Base-by-base conservation (phyloP, 64 coral and sea anemone species). In the Stylophora pistillata region DNA sequence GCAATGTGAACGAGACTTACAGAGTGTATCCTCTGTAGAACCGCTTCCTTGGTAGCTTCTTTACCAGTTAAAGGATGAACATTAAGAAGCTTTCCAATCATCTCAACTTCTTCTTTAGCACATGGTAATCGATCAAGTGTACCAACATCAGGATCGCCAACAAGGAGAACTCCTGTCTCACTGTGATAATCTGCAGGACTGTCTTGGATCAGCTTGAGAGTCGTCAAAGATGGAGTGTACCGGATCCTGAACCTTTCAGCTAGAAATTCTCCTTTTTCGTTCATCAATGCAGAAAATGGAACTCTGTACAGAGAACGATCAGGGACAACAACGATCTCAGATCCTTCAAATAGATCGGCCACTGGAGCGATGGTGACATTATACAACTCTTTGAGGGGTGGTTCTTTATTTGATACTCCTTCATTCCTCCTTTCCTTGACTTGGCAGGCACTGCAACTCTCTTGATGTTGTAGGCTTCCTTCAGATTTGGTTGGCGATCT, bases 111-210 rank as follows among this genome's bases (percentile, higher is more conserved):
- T 4, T 27, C 2, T 23, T 30, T 26, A 1, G 54, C 54, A 27
- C n/a, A 26, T 10, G n/a, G 27, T 16, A 81, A 16, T 5, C 53
- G 78, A 27, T 3, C 12, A 13, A 81, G 10, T 5, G 31, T 20
- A 15, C 78, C 78, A 81, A 81, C 78, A 21, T 15, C 25, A 81
- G 78, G 78, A 25, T 81, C 55, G 15, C 78, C 78, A 1, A 81
- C 26, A 28, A 81, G 21, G 1, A 81, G 23, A 26, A 59, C 78
- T 15, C 78, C 56, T 3, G 2, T 41, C 6, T 41, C 37, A 41
- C 37, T 41, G 37, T 41, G 37, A 41, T 41, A 41, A 41, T 41
- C 37, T 41, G 37, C 37, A 41, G 37, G 37, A 41, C 37, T 41
- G 37, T 41, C 37, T 41, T 41, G 37, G 37, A 41, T 41, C 37